Base-by-base conservation (phyloP, 2,113 vertebrate genomes). In the Corvus hawaiiensis region DNA sequence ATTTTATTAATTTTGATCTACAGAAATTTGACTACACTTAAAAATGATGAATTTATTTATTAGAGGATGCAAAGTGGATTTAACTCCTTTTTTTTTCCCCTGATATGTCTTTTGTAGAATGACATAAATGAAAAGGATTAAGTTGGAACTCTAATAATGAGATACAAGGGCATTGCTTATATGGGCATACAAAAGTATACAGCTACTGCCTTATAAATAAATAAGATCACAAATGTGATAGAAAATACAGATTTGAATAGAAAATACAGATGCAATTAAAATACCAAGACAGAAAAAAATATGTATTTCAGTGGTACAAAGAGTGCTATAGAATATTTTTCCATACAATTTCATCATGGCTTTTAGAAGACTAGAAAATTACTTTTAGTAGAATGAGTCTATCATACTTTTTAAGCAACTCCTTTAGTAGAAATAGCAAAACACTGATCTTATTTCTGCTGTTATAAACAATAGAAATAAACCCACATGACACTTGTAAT, bases 31-130 rank as follows among this genome's bases (percentile, higher is more conserved):
- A 80, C 5, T 56, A 23, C 8, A 14, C 8, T 51, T 32, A 18
- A 80, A 52, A 61, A 28, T 3, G 3, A 37, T 22, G 4, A 43
- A 17, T 23, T 56, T 13, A 26, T 48, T 88, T 75, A 76, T 61
- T 77, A 52, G 10, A 84, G 20, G 13, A 77, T 4, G 6, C 12
- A 48, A 76, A 79, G 16, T 22, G 1, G 20, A 72, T 51, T 78
- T 56, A 33, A 87, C 1, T 33, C 10, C 3, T 3, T 33, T 35
- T 28, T 16, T 23, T 20, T 7, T 0, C 2, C 2, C 13, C 22
- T 3, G 1, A 43, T 52, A 43, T 13, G 2, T 78, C 13, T 83
- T 78, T 66, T 54, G 15, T 18, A 62, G 23, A 87, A 81, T 35
- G 7, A n/a, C 4, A 35, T 35, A 55, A 81, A 72, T 46, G 5